Conservation (phyloP, 2,113 vertebrate species). For the Callionymus lyra region DNA sequence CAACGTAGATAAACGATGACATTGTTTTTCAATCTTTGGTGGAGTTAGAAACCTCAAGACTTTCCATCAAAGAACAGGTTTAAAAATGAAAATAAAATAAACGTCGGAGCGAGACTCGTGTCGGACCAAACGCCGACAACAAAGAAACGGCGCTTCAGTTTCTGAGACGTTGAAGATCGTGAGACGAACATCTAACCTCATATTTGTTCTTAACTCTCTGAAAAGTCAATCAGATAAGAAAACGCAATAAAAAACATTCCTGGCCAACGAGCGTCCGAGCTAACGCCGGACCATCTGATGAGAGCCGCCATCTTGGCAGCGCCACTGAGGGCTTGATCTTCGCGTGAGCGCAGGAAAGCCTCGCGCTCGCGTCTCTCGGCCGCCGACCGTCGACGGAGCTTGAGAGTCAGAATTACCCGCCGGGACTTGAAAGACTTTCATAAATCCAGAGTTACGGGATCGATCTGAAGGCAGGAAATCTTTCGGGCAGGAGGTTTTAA, state of each 20-base stretch:
- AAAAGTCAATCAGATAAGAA: too few relatives aligned
- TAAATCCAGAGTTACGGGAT: slow-evolving; percentile 9
- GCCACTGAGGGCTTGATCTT: slow-evolving; percentile 21
- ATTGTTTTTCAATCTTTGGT: too few relatives aligned
- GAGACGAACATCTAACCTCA: too few relatives aligned
- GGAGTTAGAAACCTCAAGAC: too few relatives aligned
- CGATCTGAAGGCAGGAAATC: not conserved
- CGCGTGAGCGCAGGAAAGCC: slow-evolving; percentile 18
- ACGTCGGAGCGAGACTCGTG: too few relatives aligned
- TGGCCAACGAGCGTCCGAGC: slow-evolving; percentile 24
- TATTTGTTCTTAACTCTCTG: too few relatives aligned
- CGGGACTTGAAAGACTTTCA: slow-evolving; percentile 5
- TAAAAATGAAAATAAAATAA: too few relatives aligned
- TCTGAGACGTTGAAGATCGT: too few relatives aligned
- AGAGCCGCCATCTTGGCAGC: slow-evolving; percentile 45
- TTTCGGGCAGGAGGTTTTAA: slow-evolving; percentile 1
- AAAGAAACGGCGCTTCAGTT: too few relatives aligned
- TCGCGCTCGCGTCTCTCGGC: slow-evolving; percentile 16
- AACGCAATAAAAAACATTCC: slow-evolving; percentile 27
- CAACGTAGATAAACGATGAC: too few relatives aligned
- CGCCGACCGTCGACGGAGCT: slow-evolving; percentile 20
- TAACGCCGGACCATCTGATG: slow-evolving; percentile 31
- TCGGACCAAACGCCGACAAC: too few relatives aligned
- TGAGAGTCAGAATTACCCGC: slow-evolving; percentile 11
- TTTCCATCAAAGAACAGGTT: too few relatives aligned